A percentile compares a stretch with the other conserved stretches of the same genome.
Conservation (phyloP, 2,888 invertebrate genomes). For the Metallyticus violacea region DNA sequence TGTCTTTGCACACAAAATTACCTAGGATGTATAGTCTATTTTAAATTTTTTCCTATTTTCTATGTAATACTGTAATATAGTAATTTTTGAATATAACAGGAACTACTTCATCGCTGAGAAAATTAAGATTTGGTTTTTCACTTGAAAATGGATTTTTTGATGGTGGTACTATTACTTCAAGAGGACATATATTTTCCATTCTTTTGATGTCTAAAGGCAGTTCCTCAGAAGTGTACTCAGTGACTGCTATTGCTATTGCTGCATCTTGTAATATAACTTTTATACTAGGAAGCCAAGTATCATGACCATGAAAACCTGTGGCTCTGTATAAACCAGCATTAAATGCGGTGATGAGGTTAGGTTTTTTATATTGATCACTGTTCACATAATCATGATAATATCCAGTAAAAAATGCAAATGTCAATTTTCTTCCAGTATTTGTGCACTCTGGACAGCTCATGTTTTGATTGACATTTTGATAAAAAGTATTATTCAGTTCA, state of each 20-base stretch:
- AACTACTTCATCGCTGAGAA: conserved; percentile 67
- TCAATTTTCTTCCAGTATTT: conserved; percentile 27
- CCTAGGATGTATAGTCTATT: neutral
- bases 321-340: conserved; percentile 69
- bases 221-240: conserved; percentile 66
- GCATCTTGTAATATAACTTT: conserved; percentile 52
- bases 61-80: conserved; percentile 43
- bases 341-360: conserved; percentile 61
- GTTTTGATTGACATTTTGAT: neutral
- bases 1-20: too few species aligned
- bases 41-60: neutral
- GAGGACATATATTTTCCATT: conserved; percentile 51
- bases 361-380: conserved; percentile 33
- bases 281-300: conserved; percentile 67
- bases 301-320: conserved; percentile 59
- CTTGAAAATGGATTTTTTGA: conserved; percentile 64
- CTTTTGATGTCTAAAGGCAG: conserved; percentile 60
- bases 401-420: conserved; percentile 31
- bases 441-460: conserved; percentile 27
- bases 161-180: conserved; percentile 55
- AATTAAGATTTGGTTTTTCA: conserved; percentile 68
- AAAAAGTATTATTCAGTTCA: conserved; percentile 33
- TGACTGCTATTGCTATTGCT: conserved; percentile 60
- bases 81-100: conserved; percentile 72
- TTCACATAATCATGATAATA: conserved; percentile 46